Percentiles rank a stretch among this genome's conserved stretches.
phyloP scores from a whole-genome alignment of 2,113 vertebrate genomes.

The Microcebus murinus region DNA sequence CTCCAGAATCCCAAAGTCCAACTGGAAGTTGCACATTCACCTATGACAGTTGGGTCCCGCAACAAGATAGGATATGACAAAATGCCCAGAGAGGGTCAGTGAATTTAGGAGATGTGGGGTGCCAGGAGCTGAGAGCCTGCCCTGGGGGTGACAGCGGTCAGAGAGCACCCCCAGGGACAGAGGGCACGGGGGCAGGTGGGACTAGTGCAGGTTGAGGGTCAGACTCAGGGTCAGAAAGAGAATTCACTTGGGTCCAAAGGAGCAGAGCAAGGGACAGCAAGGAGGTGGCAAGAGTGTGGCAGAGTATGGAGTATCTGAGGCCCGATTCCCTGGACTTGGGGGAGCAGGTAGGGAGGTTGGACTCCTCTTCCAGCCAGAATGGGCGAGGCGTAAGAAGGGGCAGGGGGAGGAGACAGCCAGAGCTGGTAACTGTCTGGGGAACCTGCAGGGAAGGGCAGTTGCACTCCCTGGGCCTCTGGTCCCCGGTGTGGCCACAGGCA shows the following conservation, averaged over 20 bases:
- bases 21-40: background rate
- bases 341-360: background rate
- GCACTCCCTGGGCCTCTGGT: background rate
- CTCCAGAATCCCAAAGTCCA: background rate
- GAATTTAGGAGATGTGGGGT: background rate
- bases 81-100: background rate
- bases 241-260: background rate
- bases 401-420: too few relatives aligned
- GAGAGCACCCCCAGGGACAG: too few relatives aligned
- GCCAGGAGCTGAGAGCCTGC: background rate
- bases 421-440: background rate
- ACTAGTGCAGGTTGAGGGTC: background rate
- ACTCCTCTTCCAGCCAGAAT: background rate
- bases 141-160: fast-evolving
- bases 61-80: background rate
- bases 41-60: background rate
- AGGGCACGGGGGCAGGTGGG: too few relatives aligned
- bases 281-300: background rate
- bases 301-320: background rate
- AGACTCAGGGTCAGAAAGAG: background rate
- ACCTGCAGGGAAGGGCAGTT: background rate
- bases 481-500: background rate
- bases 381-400: background rate
- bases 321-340: background rate
- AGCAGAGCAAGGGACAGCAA: background rate